Evolutionary conservation across 1,140 invertebrate species (phyloP).

Genomic region (Carcinoscorpius rotundicauda): DNA sequence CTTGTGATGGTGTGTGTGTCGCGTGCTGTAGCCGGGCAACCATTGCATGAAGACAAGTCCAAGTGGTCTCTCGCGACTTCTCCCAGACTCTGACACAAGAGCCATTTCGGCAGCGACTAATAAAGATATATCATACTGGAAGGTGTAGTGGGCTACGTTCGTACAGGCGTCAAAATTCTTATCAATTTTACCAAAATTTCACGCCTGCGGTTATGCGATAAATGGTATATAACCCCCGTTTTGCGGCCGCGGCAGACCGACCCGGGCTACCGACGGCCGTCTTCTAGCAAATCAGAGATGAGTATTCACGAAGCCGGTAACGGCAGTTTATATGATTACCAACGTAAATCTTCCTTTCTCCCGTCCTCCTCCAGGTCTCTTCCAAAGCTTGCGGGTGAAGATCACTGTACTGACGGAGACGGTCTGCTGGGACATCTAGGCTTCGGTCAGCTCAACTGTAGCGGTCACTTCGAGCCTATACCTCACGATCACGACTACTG

Average conservation of each 20-base stretch:
- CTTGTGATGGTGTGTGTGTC: no score
- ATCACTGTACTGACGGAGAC: slow-evolving; percentile 50
- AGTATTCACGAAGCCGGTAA: slow-evolving; percentile 3
- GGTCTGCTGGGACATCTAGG: no score
- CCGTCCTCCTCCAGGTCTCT: slow-evolving; percentile 62
- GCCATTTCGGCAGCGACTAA: no score
- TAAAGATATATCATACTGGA: no score
- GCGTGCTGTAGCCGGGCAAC: no score
- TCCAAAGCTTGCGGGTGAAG: slow-evolving; percentile 88
- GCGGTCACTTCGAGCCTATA: slow-evolving; percentile 72
- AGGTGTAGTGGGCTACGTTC: no score
- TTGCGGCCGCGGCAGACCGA: slow-evolving; percentile 63
- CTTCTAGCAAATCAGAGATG: not conserved
- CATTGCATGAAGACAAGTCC: no score
- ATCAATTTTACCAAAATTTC: slow-evolving; percentile 59
- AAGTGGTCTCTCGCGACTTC: no score
- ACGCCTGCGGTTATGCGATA: slow-evolving; percentile 85
- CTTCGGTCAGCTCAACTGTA: no score
- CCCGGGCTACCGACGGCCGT: slow-evolving; percentile 49
- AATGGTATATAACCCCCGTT: slow-evolving; percentile 90
- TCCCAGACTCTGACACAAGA: no score
- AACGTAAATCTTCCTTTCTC: not conserved
- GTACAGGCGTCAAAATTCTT: slow-evolving; percentile 43
- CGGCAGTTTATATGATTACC: not conserved
- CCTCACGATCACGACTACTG: slow-evolving; percentile 95